phyloP scores from a whole-genome alignment of 2,888 invertebrate species.

The Spialia ferax region DNA sequence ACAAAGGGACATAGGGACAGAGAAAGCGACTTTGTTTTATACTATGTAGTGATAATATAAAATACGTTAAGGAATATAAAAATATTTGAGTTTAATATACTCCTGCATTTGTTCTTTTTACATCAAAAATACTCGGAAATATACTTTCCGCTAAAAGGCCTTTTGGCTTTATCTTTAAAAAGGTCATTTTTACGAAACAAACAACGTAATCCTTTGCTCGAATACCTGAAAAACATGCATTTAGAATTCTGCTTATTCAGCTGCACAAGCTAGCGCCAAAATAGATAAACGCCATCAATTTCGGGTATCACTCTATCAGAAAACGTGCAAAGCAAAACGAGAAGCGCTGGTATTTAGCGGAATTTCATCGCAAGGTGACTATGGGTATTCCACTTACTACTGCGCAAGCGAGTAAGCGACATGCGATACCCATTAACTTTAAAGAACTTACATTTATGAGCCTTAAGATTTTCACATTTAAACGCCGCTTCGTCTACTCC shows the following conservation, averaged over 20 bases:
- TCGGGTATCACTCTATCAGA: slow-evolving; percentile 26
- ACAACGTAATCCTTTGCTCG: not conserved
- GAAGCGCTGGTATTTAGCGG: slow-evolving; percentile 14
- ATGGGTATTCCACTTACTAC: not conserved
- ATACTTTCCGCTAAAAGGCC: no score
- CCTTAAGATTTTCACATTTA: no score
- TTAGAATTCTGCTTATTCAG: not conserved
- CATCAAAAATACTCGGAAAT: no score
- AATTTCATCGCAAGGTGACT: slow-evolving; percentile 19
- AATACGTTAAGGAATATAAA: no score
- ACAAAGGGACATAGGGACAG: no score
- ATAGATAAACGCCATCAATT: slow-evolving; percentile 33
- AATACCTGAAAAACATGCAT: not conserved
- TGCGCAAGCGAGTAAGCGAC: not conserved
- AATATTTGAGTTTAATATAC: no score
- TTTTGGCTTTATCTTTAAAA: no score
- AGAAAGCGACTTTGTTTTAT: no score
- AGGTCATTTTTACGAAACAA: not conserved
- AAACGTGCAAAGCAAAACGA: slow-evolving; percentile 29
- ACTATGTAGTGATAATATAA: no score
- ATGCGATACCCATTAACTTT: not conserved
- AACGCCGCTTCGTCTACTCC: no score
- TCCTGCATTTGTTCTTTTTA: no score
- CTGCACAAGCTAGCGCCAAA: not conserved
- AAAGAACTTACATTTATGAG: no score